These are phyloP conservation scores for Hermatobates lingyangjiaoensis DNA, from an alignment of 1,140 invertebrate species.

Conservation along the genomic window DNA sequence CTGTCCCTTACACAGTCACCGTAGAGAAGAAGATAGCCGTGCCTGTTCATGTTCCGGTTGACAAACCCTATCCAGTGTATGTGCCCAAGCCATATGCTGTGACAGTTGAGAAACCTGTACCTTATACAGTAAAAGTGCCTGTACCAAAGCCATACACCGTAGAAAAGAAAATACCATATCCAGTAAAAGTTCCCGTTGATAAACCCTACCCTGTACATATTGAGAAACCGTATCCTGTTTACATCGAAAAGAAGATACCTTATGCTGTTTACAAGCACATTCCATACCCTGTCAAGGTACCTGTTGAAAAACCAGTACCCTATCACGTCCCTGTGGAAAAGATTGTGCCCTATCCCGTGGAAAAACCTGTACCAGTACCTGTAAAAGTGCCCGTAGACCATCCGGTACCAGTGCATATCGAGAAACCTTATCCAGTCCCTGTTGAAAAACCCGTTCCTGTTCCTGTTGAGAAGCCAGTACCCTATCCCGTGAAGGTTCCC, in stretches of 20 bases:
- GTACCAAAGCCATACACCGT: slow-evolving; percentile 27
- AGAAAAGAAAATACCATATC: slow-evolving; percentile 37
- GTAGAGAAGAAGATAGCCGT: slow-evolving; percentile 8
- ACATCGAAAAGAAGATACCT: slow-evolving; percentile 35
- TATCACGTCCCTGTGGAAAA: slow-evolving; percentile 11
- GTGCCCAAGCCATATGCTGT: slow-evolving; percentile 18
- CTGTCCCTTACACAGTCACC: slow-evolving; percentile 8
- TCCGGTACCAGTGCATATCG: slow-evolving; percentile 32
- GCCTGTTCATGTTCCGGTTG: slow-evolving; percentile 36
- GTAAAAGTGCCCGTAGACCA: slow-evolving; percentile 29
- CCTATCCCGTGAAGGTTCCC: slow-evolving; percentile 58
- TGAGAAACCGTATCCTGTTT: slow-evolving; percentile 31
- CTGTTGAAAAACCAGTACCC: slow-evolving; percentile 7
- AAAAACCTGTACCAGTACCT: slow-evolving; percentile 45
- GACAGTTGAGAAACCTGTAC: slow-evolving; percentile 22
- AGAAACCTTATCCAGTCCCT: slow-evolving; percentile 33
- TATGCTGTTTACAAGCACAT: slow-evolving; percentile 37
- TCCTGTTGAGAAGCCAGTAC: slow-evolving; percentile 56
- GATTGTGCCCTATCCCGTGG: slow-evolving; percentile 26
- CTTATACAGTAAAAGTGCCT: slow-evolving; percentile 24
- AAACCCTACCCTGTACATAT: slow-evolving; percentile 30
- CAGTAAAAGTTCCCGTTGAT: slow-evolving; percentile 33
- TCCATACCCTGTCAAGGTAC: slow-evolving; percentile 31
- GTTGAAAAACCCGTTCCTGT: slow-evolving; percentile 39
- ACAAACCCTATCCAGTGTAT: slow-evolving; percentile 34